These are phyloP conservation scores for Agonopterix arenella DNA, from an alignment of 2,888 invertebrate genomes.

Conservation along the genomic window DNA sequence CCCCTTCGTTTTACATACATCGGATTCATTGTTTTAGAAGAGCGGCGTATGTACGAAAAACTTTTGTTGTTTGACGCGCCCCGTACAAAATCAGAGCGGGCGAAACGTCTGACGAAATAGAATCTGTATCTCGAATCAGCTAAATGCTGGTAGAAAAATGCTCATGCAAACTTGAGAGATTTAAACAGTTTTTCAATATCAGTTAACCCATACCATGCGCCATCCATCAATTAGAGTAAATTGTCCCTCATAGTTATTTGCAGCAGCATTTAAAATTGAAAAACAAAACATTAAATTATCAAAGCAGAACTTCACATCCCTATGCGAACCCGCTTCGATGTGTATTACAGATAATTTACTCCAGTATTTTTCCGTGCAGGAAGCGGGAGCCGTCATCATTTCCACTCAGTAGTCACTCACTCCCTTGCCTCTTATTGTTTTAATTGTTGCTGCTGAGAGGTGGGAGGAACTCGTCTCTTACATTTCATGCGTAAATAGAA, in stretches of 20 bases:
- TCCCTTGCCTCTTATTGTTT: slow-evolving; percentile 55
- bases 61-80: slow-evolving; percentile 59
- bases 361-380: slow-evolving; percentile 46
- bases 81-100: slow-evolving; percentile 41
- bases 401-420: slow-evolving; percentile 66
- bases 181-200: too few relatives aligned
- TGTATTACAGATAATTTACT: slow-evolving; percentile 48
- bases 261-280: too few relatives aligned
- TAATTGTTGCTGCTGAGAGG: slow-evolving; percentile 70
- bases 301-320: background rate
- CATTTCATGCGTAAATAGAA: slow-evolving; percentile 40
- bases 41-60: slow-evolving; percentile 54
- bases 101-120: slow-evolving; percentile 22
- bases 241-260: too few relatives aligned
- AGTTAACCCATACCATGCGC: too few relatives aligned
- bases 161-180: too few relatives aligned
- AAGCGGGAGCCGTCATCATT: slow-evolving; percentile 40
- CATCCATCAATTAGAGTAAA: too few relatives aligned
- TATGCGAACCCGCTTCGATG: background rate
- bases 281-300: too few relatives aligned
- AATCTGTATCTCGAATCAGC: background rate
- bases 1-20: slow-evolving; percentile 70
- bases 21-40: slow-evolving; percentile 71
- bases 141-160: too few relatives aligned
- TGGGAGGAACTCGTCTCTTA: slow-evolving; percentile 68